A percentile compares a stretch with the other conserved stretches of the same genome.
These are phyloP conservation scores for Corella eumyota DNA, from an alignment of 23 tunicate genomes.

Conservation along the genomic window DNA sequence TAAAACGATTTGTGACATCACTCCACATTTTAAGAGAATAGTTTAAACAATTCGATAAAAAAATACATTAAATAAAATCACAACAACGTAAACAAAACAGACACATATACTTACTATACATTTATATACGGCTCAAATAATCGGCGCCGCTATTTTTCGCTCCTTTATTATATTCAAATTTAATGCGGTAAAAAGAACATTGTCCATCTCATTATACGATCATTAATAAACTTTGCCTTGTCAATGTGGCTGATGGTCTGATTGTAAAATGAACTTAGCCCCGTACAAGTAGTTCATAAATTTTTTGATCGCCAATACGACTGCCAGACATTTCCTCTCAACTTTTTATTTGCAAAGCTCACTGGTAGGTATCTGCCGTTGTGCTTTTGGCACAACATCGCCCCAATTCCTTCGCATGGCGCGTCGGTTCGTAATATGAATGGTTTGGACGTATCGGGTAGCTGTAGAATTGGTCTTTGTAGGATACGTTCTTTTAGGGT, in stretches of 20 bases:
- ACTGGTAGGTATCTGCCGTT: background rate
- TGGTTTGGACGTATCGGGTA: conserved; percentile 1
- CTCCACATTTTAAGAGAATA: too few relatives aligned
- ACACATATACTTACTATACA: too few relatives aligned
- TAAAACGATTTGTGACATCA: too few relatives aligned
- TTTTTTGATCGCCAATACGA: conserved; percentile 12
- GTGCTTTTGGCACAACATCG: conserved; percentile 9
- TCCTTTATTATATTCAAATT: conserved; percentile 6
- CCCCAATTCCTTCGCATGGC: conserved; percentile 2
- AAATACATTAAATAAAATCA: too few relatives aligned
- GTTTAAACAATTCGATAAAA: too few relatives aligned
- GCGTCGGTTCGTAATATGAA: conserved; percentile 3
- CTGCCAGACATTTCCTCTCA: conserved; percentile 14
- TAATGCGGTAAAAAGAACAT: conserved; percentile 1
- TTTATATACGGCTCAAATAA: background rate
- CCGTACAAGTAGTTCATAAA: conserved; percentile 6
- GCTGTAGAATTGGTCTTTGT: background rate
- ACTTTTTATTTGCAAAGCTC: conserved; percentile 9
- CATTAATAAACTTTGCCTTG: conserved; percentile 11
- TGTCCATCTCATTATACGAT: conserved; percentile 10
- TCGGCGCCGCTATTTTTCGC: background rate
- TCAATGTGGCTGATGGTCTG: background rate
- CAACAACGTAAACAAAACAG: too few relatives aligned
- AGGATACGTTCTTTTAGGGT: background rate
- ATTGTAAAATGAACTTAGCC: conserved; percentile 1